These are phyloP conservation scores for fruit fly (Drosophila melanogaster) DNA, from an alignment of 1,140 invertebrate species.

Conservation along the genomic window DNA sequence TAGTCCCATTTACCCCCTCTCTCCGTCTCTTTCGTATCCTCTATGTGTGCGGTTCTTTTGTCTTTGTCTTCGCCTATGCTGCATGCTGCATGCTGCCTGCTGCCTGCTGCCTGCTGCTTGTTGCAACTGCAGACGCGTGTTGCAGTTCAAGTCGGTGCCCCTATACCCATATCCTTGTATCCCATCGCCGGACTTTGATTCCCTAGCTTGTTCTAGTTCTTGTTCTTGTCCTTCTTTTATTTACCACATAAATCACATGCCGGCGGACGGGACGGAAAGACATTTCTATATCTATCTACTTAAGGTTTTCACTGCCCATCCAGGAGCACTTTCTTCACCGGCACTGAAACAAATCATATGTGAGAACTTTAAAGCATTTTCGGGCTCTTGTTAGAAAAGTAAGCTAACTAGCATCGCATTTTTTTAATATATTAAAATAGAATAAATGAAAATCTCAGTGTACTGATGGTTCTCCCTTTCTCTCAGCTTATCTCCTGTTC, in stretches of 20 bases:
- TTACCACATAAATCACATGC: constrained; percentile 81
- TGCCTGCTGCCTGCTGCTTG: constrained; percentile 9
- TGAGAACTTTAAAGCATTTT: neutral
- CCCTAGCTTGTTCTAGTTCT: constrained; percentile 57
- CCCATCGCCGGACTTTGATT: constrained; percentile 58
- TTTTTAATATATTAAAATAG: no score
- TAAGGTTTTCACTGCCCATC: constrained; percentile 59
- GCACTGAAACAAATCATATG: constrained; percentile 3
- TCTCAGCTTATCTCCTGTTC: constrained; percentile 36
- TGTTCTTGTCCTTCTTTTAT: constrained; percentile 66
- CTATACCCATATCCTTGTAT: constrained; percentile 33
- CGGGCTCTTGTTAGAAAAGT: no score
- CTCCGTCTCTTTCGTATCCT: neutral
- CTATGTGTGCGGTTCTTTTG: constrained; percentile 16
- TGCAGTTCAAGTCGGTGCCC: constrained; percentile 38
- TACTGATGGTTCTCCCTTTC: constrained; percentile 10
- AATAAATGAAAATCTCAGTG: no score
- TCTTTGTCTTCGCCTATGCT: constrained; percentile 41
- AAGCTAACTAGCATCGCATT: no score
- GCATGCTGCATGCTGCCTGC: constrained; percentile 12
- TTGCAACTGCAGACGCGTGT: constrained; percentile 49
- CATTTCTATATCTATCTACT: constrained; percentile 83
- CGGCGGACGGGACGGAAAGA: constrained; percentile 39
- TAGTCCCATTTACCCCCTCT: constrained; percentile 37
- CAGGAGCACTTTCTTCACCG: constrained; percentile 58